Percentiles rank a stretch among this genome's conserved stretches.
phyloP scores from a whole-genome alignment of 2,888 invertebrate genomes.

The Loripinus fragilis region DNA sequence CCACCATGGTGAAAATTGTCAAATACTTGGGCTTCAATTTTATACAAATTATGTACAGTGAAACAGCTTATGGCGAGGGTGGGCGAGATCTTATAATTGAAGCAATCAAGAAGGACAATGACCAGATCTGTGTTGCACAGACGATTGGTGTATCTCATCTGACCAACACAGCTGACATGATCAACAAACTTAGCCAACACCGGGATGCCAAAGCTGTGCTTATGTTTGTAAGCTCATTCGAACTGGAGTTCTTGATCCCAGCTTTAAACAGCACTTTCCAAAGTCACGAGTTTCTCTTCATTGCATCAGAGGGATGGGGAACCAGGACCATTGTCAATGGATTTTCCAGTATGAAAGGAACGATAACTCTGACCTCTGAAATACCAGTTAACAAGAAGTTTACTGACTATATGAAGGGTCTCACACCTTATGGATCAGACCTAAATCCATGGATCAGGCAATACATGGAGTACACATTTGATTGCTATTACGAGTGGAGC shows the following conservation, averaged over 20 bases:
- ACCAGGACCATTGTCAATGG: conserved; percentile 35
- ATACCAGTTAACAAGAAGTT: conserved; percentile 45
- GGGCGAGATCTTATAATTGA: conserved; percentile 43
- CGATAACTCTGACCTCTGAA: conserved; percentile 51
- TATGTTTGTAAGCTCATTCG: conserved; percentile 52
- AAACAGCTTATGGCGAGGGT: conserved; percentile 58
- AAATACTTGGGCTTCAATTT: conserved; percentile 43
- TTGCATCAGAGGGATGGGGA: conserved; percentile 62
- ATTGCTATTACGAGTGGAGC: conserved; percentile 62
- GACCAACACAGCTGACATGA: conserved; percentile 18
- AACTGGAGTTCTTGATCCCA: conserved; percentile 20
- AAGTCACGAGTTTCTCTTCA: conserved; percentile 48
- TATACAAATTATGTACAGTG: conserved; percentile 62
- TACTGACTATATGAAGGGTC: conserved; percentile 33
- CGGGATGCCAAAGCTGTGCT: conserved; percentile 50
- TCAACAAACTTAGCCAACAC: conserved; percentile 29
- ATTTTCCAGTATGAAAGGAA: conserved; percentile 38
- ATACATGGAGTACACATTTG: conserved; percentile 51
- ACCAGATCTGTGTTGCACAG: conserved; percentile 55
- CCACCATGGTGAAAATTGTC: conserved; percentile 52
- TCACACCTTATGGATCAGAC: conserved; percentile 21
- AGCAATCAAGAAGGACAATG: not conserved
- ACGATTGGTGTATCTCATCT: conserved; percentile 33
- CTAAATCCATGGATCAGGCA: conserved; percentile 52
- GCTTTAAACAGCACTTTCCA: conserved; percentile 28